Evolutionary conservation across 1,140 invertebrate genomes (phyloP), one percentile per base, ranked within the genome.

Genomic region (Gerris buenoi): DNA sequence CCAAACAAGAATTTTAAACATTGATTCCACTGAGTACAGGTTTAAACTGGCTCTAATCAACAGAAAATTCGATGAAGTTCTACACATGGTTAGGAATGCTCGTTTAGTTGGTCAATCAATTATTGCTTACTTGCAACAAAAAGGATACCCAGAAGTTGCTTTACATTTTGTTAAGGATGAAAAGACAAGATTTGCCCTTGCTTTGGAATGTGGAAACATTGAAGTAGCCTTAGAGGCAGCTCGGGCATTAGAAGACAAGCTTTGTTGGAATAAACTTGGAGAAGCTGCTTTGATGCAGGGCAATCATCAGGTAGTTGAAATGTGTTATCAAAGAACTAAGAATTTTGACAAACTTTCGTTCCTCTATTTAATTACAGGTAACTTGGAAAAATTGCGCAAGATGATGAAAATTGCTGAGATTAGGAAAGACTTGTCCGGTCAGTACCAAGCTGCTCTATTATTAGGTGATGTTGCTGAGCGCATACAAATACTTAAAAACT

Each of bases 391-490:
- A 77, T 80, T 99, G 62, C 85, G 86, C 64, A 99, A 99, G 79
- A 99, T 99, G 97, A 97, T 93, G 80, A 98, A 98, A 80, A 99
- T 99, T 71, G 93, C 95, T 0, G 93, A 97, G 80, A 95, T 97
- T 46, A 81, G 93, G 14, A 96, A 96, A 76, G 97, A 99, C 75
- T 85, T 88, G 0, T 97, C 95, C 14, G 92, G 93, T 1, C 96
- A 98, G 73, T 99, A 95, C 81, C 95, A 98, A 77, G 96, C 90
- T 57, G 93, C 94, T 1, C 77, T 99, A 27, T 81, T 94, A 23
- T 77, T 98, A 10, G 97, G 96, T 1, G 96, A 99, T 79, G 86
- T 97, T 59, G 80, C 82, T 62, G 97, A 99, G 77, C 82, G 95
- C 25, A 88, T 96, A 0, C 88, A 88, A 75, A 88, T 98, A 71